Base-by-base conservation (phyloP, 2,797 vertebrate genomes). In the Sparus aurata region DNA sequence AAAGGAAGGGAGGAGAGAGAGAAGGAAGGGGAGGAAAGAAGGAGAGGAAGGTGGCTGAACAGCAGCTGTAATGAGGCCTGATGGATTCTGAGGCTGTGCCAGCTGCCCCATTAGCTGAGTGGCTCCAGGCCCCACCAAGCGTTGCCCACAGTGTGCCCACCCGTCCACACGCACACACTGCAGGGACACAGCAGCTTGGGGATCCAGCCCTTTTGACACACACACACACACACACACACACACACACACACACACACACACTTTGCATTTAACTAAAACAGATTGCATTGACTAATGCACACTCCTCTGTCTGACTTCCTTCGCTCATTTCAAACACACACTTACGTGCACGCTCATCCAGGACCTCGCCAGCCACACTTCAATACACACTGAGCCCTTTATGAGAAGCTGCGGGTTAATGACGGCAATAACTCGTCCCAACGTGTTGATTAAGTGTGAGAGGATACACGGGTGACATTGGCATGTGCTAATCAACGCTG, bases 51-150 rank as follows among this genome's bases (percentile, higher is more conserved):
- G 89, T 76, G 81, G 72, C 71, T 64, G 84, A 83, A 87, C 76
- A 80, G 88, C 69, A 84, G 85, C 83, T 75, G 83, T 93, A 94
- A 91, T 84, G 92, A 94, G 85, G 85, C 86, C 92, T 92, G 90
- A 92, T 94, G 89, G 89, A 93, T 94, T 92, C 88, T 91, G 93
- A 94, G 83, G 80, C 86, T 30, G 69, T 94, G 95, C 95, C 95
- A 96, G 93, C 91, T 89, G 90, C 80, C 87, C 92, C 93, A 95
- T 95, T 96, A 95, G 93, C 88, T 94, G 94, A 95, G 94, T 95
- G 92, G 89, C 91, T 92, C 91, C 73, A 43, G 84, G 68, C 69
- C 77, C 83, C 77, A 81, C 17, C 22, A 73, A 86, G 63, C 4
- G 7, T 73, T 84, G 88, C 85, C 84, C 81, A 85, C 85, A 72